A percentile compares a stretch with the other conserved stretches of the same genome.
Conservation (phyloP, 2,113 vertebrate species). For the Gymnocephalus cernua region DNA sequence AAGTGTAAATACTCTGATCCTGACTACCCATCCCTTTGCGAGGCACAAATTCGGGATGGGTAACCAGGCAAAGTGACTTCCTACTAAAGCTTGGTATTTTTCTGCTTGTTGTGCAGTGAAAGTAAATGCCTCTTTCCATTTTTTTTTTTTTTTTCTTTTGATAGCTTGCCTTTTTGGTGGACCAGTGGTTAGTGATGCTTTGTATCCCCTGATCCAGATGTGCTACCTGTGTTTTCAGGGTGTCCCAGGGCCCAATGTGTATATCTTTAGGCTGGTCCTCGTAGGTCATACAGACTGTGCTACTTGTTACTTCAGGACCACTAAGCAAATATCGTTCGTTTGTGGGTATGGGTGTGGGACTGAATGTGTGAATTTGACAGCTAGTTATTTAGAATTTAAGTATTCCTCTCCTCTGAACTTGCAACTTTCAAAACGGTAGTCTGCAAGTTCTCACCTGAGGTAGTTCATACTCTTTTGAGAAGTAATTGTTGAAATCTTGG, state of each 20-base stretch:
- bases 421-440: slow-evolving; percentile 39
- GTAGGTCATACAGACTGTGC: slow-evolving; percentile 73
- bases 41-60: slow-evolving; percentile 68
- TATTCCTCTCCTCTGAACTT: slow-evolving; percentile 67
- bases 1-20: slow-evolving; percentile 73
- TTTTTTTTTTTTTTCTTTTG: slow-evolving; percentile 23
- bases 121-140: slow-evolving; percentile 69
- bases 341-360: slow-evolving; percentile 21
- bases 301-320: slow-evolving; percentile 81
- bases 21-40: slow-evolving; percentile 61
- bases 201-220: slow-evolving; percentile 73
- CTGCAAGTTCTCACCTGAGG: slow-evolving; percentile 45
- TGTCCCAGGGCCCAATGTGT: slow-evolving; percentile 73
- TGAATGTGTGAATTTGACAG: slow-evolving; percentile 66
- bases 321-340: slow-evolving; percentile 72
- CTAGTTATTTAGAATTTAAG: slow-evolving; percentile 73
- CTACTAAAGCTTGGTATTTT: slow-evolving; percentile 73
- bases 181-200: slow-evolving; percentile 79
- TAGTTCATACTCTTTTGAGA: slow-evolving; percentile 47
- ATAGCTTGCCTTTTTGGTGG: slow-evolving; percentile 74
- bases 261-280: slow-evolving; percentile 81
- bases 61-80: slow-evolving; percentile 66
- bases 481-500: slow-evolving; percentile 65
- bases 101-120: slow-evolving; percentile 81
- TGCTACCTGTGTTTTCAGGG: slow-evolving; percentile 73